Base-by-base conservation (phyloP, 2,113 vertebrate species). In the Silurus meridionalis region DNA sequence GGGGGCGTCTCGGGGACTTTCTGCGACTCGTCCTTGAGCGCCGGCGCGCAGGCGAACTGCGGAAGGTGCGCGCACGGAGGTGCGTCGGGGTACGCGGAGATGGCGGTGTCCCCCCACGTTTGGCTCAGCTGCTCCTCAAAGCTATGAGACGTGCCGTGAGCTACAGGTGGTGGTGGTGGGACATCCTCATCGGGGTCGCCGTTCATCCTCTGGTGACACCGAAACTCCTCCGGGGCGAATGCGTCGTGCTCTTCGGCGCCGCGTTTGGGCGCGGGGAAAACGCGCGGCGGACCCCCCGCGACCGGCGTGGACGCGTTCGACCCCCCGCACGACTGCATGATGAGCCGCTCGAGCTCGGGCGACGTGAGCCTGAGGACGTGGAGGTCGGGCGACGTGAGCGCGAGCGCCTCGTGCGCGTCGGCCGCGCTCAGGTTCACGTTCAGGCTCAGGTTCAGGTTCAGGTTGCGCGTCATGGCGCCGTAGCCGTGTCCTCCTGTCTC, bases 311-410 rank as follows among this genome's bases (percentile, higher is more conserved):
- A 96, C 82, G 96, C 96, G 90, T 97, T 97, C 89, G 97, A 92
- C 46, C 98, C 97, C 80, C 93, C 98, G 94, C 98, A 97, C 80
- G 98, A 99, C 95, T 99, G 97, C 91, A 99, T 98, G 86, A 99
- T 98, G 23, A 99, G 91, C 79, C 97, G 91, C 93, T 99, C 98
- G 89, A 99, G 95, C 82, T 99, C 98, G 0, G 98, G 97, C 14
- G 98, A 98, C 58, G 97, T 98, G 84, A 98, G 95, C 82, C 97
- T 98, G 85, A 98, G 95, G 83, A 98, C 94, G 86, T 98, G 97
- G 89, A 99, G 95, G 82, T 99, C 98, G 0, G 98, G 97, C 14
- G 98, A 98, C 58, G 97, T 98, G 84, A 98, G 95, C 82, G 97
- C 98, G 85, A 97, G 95, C 83, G 98, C 94, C 85, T 97, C 97